Conservation (phyloP, 2,797 vertebrate species). For the Agapornis canus region DNA sequence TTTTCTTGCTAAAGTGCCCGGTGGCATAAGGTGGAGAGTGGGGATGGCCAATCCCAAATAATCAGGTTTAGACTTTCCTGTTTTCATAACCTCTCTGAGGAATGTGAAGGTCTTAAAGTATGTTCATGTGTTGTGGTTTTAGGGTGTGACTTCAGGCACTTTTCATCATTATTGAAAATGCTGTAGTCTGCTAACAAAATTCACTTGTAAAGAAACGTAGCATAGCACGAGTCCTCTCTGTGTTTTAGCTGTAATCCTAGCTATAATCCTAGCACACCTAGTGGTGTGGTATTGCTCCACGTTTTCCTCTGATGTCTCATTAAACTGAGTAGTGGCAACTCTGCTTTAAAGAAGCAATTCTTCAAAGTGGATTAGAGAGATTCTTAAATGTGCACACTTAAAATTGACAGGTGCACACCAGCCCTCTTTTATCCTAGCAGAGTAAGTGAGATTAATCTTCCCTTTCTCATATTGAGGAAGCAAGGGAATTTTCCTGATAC, state of each 20-base stretch:
- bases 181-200: not conserved
- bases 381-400: not conserved
- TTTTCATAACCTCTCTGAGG: not conserved
- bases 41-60: not conserved
- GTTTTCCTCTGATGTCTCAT: not conserved
- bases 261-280: no score
- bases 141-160: fast-evolving
- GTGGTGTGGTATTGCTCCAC: not conserved
- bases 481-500: not conserved
- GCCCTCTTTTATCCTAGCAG: not conserved
- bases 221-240: not conserved
- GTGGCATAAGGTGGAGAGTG: not conserved
- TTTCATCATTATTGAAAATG: not conserved
- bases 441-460: not conserved
- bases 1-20: not conserved
- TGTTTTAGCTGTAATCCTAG: not conserved
- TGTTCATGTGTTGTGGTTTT: not conserved
- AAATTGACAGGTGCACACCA: not conserved
- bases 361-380: not conserved
- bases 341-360: not conserved
- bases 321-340: not conserved
- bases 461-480: not conserved
- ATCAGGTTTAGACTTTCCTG: not conserved
- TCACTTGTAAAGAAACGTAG: not conserved
- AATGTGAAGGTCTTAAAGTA: not conserved